Conservation (phyloP, 2,888 invertebrate genomes). For the Epirrhoe alternata region DNA sequence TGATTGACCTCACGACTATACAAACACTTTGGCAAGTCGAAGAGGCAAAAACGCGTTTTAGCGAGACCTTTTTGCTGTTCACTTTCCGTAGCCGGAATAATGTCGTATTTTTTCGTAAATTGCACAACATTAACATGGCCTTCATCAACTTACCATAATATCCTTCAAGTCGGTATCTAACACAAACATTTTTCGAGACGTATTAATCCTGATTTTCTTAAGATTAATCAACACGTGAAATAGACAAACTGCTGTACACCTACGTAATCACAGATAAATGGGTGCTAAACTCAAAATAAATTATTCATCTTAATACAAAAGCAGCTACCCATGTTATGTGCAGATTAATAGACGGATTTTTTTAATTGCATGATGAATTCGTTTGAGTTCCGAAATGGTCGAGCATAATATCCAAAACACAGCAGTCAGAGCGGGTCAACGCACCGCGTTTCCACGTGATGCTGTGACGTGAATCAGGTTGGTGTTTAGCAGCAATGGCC, state of each 20-base stretch:
- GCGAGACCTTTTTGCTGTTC: slow-evolving; percentile 49
- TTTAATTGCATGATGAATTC: slow-evolving; percentile 61
- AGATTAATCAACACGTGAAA: slow-evolving; percentile 49
- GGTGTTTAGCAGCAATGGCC: slow-evolving; percentile 56
- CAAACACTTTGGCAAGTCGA: slow-evolving; percentile 57
- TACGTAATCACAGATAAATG: slow-evolving; percentile 54
- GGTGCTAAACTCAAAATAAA: slow-evolving; percentile 56
- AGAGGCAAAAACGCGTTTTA: slow-evolving; percentile 50
- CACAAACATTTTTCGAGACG: background rate
- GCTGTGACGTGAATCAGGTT: slow-evolving; percentile 63
- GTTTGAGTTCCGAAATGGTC: slow-evolving; percentile 52
- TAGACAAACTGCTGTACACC: slow-evolving; percentile 57
- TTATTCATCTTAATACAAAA: slow-evolving; percentile 51
- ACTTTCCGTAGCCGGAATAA: slow-evolving; percentile 28
- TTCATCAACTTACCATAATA: background rate
- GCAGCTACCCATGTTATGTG: slow-evolving; percentile 48
- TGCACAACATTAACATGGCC: background rate
- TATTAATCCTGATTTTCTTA: slow-evolving; percentile 39
- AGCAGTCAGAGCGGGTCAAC: slow-evolving; percentile 72
- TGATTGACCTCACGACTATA: slow-evolving; percentile 67
- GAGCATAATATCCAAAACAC: slow-evolving; percentile 80
- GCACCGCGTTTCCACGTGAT: slow-evolving; percentile 76
- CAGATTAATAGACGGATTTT: slow-evolving; percentile 58
- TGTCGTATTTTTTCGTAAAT: slow-evolving; percentile 9
- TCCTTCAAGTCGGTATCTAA: background rate